Conservation (phyloP, 2,797 vertebrate species). For the Coracias cyanogaster region DNA sequence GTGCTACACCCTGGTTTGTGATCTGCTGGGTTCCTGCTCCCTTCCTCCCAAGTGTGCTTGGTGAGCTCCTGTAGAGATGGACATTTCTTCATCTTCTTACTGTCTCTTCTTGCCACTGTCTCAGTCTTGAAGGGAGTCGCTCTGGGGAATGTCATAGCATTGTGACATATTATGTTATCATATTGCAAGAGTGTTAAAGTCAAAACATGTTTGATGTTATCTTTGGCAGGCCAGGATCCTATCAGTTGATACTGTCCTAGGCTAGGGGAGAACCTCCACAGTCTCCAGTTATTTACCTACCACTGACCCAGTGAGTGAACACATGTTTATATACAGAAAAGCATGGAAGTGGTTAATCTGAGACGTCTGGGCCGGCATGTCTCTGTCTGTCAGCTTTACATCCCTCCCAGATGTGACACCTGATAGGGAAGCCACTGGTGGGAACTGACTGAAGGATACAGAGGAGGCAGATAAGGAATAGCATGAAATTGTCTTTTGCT, state of each 20-base stretch:
- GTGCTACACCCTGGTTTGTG: not conserved
- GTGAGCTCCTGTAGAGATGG: not conserved
- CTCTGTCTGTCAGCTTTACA: constrained; percentile 26
- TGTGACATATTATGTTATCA: not conserved
- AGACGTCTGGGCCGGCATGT: not conserved
- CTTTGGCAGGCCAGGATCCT: not conserved
- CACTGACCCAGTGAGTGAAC: not conserved
- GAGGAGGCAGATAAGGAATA: constrained; percentile 61
- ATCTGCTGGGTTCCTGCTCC: not conserved
- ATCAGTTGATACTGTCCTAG: not conserved
- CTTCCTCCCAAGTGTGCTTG: not conserved
- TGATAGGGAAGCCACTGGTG: constrained; percentile 54
- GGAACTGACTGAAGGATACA: constrained; percentile 46
- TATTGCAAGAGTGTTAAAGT: not conserved
- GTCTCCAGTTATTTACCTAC: not conserved
- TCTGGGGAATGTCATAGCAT: not conserved
- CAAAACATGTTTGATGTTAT: not conserved
- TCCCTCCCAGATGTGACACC: constrained; percentile 59
- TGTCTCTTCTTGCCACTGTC: not conserved
- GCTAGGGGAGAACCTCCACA: not conserved
- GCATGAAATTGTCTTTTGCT: constrained; percentile 73
- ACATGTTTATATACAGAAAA: not conserved
- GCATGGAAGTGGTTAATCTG: constrained; percentile 52
- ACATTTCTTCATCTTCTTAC: not conserved
- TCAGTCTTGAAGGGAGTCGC: not conserved